A percentile compares a stretch with the other conserved stretches of the same genome.
Evolutionary conservation across 1,140 invertebrate genomes (phyloP).

Genomic region (Spodoptera frugiperda): DNA sequence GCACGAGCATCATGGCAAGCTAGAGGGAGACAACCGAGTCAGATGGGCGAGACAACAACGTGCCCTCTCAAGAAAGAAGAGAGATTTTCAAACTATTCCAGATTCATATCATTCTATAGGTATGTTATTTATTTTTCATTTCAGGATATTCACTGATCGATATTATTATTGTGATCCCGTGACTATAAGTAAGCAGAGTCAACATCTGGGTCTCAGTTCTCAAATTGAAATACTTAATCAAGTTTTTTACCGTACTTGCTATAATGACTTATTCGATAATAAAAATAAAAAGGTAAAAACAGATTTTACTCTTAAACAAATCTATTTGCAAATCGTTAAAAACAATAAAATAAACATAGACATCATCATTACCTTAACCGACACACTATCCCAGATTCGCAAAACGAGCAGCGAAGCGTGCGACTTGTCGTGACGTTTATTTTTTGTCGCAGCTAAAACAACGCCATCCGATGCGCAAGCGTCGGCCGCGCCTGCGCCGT

Average conservation of each 20-base stretch:
- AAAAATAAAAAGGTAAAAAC: no score
- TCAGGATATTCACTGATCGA: no score
- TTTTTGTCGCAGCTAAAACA: conserved; percentile 64
- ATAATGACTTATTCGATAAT: no score
- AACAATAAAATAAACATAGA: not conserved
- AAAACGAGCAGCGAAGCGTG: conserved; percentile 2
- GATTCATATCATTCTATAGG: conserved; percentile 66
- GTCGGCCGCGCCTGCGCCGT: conserved; percentile 81
- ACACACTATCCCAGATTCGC: conserved; percentile 10
- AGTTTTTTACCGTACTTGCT: no score
- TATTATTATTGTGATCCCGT: no score
- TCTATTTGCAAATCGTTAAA: no score
- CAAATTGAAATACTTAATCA: no score
- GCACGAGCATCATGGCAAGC: conserved; percentile 88
- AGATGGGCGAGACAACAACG: conserved; percentile 91
- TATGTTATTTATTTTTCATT: no score
- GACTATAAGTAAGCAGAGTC: no score
- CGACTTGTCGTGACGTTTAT: conserved; percentile 26
- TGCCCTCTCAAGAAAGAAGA: conserved; percentile 89
- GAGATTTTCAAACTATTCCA: conserved; percentile 87
- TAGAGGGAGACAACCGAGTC: conserved; percentile 90
- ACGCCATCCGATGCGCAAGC: conserved; percentile 57
- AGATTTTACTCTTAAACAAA: no score
- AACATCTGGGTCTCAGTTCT: no score
- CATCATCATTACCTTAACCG: not conserved